phyloP scores from a whole-genome alignment of 2,888 invertebrate species.

The Epinotia ramella region DNA sequence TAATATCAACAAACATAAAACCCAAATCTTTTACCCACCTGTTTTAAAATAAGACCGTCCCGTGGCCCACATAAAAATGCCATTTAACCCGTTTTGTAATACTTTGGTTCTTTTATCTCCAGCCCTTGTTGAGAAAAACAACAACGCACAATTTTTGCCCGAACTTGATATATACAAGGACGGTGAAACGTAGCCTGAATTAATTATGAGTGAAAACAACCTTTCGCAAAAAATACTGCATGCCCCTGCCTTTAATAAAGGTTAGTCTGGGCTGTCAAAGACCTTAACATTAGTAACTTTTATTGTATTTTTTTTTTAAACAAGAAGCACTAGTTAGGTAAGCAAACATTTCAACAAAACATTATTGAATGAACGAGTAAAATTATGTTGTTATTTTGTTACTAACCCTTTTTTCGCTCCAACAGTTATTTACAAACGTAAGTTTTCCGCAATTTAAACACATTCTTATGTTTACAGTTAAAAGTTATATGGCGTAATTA shows the following conservation, averaged over 20 bases:
- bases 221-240: constrained; percentile 9
- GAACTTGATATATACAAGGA: constrained; percentile 25
- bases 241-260: constrained; percentile 31
- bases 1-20: neutral
- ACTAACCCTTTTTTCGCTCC: neutral
- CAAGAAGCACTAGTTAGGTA: no score
- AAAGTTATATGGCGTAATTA: constrained; percentile 1
- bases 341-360: no score
- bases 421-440: neutral
- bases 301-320: no score
- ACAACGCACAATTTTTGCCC: constrained; percentile 7
- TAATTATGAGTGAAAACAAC: constrained; percentile 28
- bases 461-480: neutral
- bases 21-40: constrained; percentile 10
- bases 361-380: no score
- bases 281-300: neutral
- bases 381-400: no score
- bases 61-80: constrained; percentile 1
- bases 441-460: neutral
- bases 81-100: constrained; percentile 15
- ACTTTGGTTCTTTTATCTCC: constrained; percentile 10
- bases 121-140: constrained; percentile 21
- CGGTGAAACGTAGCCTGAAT: constrained; percentile 19
- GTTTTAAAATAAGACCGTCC: neutral
- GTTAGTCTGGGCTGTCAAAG: neutral